phyloP scores from a whole-genome alignment of 2,113 vertebrate species.

The Melanocharis versteri region DNA sequence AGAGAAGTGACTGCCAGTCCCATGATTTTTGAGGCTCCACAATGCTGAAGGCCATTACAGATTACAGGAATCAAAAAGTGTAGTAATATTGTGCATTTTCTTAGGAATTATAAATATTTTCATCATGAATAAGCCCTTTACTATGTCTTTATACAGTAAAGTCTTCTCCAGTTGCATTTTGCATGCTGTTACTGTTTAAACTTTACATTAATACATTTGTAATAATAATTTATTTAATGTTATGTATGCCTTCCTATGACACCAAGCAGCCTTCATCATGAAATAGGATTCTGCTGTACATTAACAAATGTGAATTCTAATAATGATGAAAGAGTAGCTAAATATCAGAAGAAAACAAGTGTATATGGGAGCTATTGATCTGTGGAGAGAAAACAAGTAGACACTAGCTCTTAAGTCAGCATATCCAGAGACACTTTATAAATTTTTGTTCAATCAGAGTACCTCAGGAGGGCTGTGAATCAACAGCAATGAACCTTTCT shows the following conservation, averaged over 20 bases:
- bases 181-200: neutral
- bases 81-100: neutral
- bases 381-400: neutral
- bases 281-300: neutral
- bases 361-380: neutral
- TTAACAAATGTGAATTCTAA: neutral
- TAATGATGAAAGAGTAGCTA: neutral
- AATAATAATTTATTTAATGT: neutral
- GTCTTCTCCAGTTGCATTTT: neutral
- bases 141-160: neutral
- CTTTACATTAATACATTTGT: neutral
- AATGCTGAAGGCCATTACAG: neutral
- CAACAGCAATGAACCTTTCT: neutral
- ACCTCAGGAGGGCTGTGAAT: neutral
- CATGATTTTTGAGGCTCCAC: neutral
- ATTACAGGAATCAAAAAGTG: neutral
- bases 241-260: neutral
- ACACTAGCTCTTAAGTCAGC: neutral
- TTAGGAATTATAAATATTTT: neutral
- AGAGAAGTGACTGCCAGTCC: neutral
- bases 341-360: neutral
- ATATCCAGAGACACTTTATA: neutral
- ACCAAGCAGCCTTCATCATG: neutral
- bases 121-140: neutral
- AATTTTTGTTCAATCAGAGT: neutral